Percentiles rank a stretch among this genome's conserved stretches.
These are phyloP conservation scores for Platysternon megacephalum DNA, from an alignment of 2,113 vertebrate species.

Conservation along the genomic window DNA sequence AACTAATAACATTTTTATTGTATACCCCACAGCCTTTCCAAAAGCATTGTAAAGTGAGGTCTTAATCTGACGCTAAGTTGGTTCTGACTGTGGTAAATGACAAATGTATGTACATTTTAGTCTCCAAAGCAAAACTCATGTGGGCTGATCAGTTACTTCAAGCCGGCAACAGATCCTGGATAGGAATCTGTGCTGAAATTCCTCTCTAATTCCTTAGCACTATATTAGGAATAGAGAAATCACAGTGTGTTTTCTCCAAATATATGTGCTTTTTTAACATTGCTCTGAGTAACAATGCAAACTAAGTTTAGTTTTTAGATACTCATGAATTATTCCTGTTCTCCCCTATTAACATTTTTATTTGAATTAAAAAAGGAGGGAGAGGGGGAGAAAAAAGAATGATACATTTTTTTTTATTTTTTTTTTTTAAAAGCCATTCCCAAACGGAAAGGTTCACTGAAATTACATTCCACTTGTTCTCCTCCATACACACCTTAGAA, in stretches of 20 bases:
- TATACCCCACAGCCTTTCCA: conserved; percentile 44
- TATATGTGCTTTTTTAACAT: background rate
- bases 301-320: background rate
- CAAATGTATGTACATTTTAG: background rate
- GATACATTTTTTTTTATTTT: background rate
- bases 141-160: background rate
- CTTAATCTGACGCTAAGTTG: background rate
- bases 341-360: background rate
- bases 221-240: conserved; percentile 36
- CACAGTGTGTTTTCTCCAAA: conserved; percentile 10
- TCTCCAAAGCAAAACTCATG: background rate
- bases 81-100: background rate
- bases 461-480: conserved; percentile 56
- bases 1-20: conserved; percentile 55
- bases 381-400: background rate
- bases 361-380: conserved; percentile 11
- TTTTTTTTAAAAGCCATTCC: background rate
- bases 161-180: background rate
- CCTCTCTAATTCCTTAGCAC: conserved; percentile 11
- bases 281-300: background rate
- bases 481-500: conserved; percentile 36
- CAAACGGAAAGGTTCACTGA: conserved; percentile 23
- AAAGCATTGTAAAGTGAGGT: conserved; percentile 21
- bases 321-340: background rate
- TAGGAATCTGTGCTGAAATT: conserved; percentile 46